Percentiles rank a stretch among this genome's conserved stretches.
phyloP scores from a whole-genome alignment of 2,113 vertebrate genomes.

The Euleptes europaea region DNA sequence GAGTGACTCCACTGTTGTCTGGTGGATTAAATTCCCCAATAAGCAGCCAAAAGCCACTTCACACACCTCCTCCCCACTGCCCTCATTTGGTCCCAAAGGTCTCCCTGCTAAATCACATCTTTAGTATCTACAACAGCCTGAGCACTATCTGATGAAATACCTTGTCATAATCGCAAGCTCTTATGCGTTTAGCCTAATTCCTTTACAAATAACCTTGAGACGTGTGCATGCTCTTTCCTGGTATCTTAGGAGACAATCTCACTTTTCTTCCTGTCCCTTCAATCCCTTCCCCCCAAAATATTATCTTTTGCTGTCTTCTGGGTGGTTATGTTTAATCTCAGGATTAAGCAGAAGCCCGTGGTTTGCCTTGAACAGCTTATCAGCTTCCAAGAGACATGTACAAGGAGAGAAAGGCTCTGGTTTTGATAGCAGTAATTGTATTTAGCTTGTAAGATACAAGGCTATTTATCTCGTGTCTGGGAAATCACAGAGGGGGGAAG shows the following conservation, averaged over 20 bases:
- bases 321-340: constrained; percentile 77
- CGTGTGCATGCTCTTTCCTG: constrained; percentile 55
- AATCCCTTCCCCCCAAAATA: constrained; percentile 17
- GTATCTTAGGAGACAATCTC: constrained; percentile 65
- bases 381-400: constrained; percentile 76
- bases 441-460: constrained; percentile 81
- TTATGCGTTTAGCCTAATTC: constrained; percentile 64
- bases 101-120: constrained; percentile 57
- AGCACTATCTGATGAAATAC: constrained; percentile 61
- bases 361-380: constrained; percentile 80
- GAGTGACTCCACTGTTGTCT: background rate
- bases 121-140: constrained; percentile 49
- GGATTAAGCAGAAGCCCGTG: constrained; percentile 72
- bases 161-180: constrained; percentile 56
- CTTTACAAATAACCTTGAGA: constrained; percentile 74
- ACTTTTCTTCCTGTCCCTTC: constrained; percentile 17
- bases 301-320: constrained; percentile 69
- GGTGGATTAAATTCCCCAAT: constrained; percentile 8
- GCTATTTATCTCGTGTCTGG: constrained; percentile 76
- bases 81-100: constrained; percentile 37
- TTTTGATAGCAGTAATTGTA: constrained; percentile 85
- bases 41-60: background rate
- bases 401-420: constrained; percentile 73
- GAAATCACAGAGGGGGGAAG: constrained; percentile 69
- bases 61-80: background rate